A percentile compares a stretch with the other conserved stretches of the same genome.
Conservation (phyloP, 2,888 invertebrate species). For the Apamea monoglypha region DNA sequence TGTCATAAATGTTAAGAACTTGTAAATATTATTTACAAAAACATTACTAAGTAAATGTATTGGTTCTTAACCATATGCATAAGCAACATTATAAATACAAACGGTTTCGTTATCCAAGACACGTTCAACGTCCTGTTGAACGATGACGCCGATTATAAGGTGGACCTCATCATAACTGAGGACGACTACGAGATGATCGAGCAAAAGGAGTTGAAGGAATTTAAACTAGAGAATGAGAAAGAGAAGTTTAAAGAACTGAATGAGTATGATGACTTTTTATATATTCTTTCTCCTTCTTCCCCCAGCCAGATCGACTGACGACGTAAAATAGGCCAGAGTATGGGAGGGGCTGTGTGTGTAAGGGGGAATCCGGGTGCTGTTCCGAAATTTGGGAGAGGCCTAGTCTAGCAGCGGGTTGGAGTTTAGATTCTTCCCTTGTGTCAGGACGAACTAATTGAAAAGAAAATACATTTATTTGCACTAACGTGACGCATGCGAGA, state of each 20-base stretch:
- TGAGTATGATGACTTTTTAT: conserved; percentile 59
- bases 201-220: conserved; percentile 55
- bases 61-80: conserved; percentile 60
- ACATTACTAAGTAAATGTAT: conserved; percentile 43
- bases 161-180: conserved; percentile 71
- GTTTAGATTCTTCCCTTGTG: not conserved
- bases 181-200: conserved; percentile 75
- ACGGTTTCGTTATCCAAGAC: conserved; percentile 61
- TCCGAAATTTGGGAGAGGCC: not conserved
- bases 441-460: not conserved
- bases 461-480: not conserved
- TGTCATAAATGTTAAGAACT: conserved; percentile 29
- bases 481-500: not conserved
- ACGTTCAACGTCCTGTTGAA: conserved; percentile 68
- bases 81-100: conserved; percentile 45
- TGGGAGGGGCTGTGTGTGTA: not conserved
- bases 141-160: conserved; percentile 71
- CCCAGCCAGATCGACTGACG: not conserved
- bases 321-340: not conserved
- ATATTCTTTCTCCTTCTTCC: not conserved
- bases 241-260: conserved; percentile 62
- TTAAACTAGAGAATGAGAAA: conserved; percentile 56
- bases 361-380: too few relatives aligned
- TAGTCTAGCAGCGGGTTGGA: not conserved
- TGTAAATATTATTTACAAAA: conserved; percentile 14